These are phyloP conservation scores for Daptonema setosum DNA, from an alignment of 2,888 invertebrate species.

Conservation along the genomic window DNA sequence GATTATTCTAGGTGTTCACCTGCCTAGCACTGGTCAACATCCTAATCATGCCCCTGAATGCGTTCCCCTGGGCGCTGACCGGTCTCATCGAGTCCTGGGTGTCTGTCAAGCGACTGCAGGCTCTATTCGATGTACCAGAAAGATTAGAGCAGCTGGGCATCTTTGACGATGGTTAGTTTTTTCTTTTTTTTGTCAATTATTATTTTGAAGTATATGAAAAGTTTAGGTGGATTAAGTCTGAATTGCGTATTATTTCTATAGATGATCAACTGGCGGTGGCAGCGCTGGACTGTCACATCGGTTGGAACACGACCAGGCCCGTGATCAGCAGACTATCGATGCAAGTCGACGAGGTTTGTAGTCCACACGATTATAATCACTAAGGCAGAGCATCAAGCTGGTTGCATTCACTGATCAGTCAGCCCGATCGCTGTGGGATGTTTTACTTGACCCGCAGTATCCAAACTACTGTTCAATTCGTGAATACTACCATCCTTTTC, in stretches of 20 bases:
- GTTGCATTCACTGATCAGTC: too few relatives aligned
- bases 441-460: too few relatives aligned
- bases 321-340: not conserved
- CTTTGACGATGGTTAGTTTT: constrained; percentile 6
- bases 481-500: too few relatives aligned
- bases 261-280: not conserved
- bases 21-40: constrained; percentile 81
- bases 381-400: too few relatives aligned
- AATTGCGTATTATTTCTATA: too few relatives aligned
- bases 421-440: too few relatives aligned
- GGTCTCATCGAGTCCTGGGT: constrained; percentile 88
- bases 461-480: too few relatives aligned
- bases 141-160: constrained; percentile 10
- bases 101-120: constrained; percentile 34
- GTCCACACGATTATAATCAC: too few relatives aligned
- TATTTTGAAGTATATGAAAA: not conserved
- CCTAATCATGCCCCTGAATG: constrained; percentile 80
- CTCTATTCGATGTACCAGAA: constrained; percentile 21
- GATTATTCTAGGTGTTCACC: constrained; percentile 48
- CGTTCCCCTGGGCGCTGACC: constrained; percentile 93
- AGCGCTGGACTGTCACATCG: not conserved
- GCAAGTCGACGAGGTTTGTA: not conserved
- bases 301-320: not conserved
- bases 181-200: not conserved
- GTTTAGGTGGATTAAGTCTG: too few relatives aligned